Evolutionary conservation across 2,113 vertebrate genomes (phyloP), one percentile per base, ranked within the genome.

Genomic region (Aptenodytes patagonicus): DNA sequence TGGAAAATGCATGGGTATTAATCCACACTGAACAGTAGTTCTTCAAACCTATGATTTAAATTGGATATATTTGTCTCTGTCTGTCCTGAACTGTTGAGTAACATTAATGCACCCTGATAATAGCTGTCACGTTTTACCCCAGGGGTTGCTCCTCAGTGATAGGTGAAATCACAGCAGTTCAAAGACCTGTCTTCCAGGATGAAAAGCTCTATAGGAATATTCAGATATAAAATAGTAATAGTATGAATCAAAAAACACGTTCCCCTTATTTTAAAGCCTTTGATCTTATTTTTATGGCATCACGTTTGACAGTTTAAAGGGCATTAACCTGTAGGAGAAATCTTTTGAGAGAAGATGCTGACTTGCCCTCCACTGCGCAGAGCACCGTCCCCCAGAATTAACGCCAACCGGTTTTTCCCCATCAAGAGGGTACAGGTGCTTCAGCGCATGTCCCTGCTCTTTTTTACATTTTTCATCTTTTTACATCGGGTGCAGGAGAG

Each of bases 191-290:
- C 94, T 93, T 97, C 90, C 71, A 90, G 91, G 87, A 97, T 95
- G 87, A 97, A 96, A 97, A 91, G 87, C 91, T 91, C 84, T 70
- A 62, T 94, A 93, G 82, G 89, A 95, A 96, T 97, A 97, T 95
- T 95, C 93, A 95, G 90, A 93, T 95, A 95, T 96, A 95, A 97
- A 97, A 97, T 95, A 96, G 94, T 96, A 96, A 95, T 97, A 97
- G 93, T 94, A 42, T 66, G 89, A 96, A 95, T 93, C 93, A 97
- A 95, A 96, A 97, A 96, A 88, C 81, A 83, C 7, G n/a, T 82
- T 94, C 94, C 91, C 60, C 44, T 94, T 94, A 85, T 83, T 91
- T 91, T 89, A 91, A 90, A 83, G 38, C 13, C 78, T 97, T 97
- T 97, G 93, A 97, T 96, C 94, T 95, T 91, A 80, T 94, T 97